phyloP scores from a whole-genome alignment of 2,797 vertebrate species.

The Bovichtus variegatus region DNA sequence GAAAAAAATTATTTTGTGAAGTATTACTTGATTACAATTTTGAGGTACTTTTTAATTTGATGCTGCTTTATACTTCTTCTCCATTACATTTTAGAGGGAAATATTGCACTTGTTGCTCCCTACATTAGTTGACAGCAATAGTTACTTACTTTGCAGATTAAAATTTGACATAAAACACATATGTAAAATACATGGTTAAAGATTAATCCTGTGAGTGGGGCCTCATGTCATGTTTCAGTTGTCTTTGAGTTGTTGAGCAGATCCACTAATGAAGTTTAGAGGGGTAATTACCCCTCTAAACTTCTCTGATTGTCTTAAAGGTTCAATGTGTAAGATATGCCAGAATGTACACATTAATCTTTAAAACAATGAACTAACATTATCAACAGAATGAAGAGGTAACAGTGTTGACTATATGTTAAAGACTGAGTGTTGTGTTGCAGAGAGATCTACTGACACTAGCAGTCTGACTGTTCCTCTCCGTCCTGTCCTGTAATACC shows the following conservation, averaged over 20 bases:
- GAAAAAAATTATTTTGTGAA: neutral
- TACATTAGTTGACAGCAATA: neutral
- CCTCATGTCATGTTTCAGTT: neutral
- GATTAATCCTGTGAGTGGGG: neutral
- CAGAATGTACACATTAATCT: too few relatives aligned
- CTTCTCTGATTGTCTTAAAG: too few relatives aligned
- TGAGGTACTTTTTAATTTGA: neutral
- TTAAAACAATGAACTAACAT: too few relatives aligned
- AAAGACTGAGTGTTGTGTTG: too few relatives aligned
- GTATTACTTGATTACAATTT: too few relatives aligned
- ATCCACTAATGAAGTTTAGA: neutral
- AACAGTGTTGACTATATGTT: too few relatives aligned
- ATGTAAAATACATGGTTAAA: neutral
- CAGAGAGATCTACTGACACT: too few relatives aligned
- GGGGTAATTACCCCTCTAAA: neutral
- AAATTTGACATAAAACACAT: neutral
- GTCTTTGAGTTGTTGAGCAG: neutral
- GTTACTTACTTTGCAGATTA: neutral
- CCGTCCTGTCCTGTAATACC: too few relatives aligned
- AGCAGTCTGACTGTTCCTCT: too few relatives aligned
- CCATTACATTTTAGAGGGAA: neutral
- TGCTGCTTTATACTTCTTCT: neutral
- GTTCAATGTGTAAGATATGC: too few relatives aligned
- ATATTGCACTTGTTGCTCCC: conserved; percentile 4
- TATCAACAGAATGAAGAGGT: too few relatives aligned